Base-by-base conservation (phyloP, 2,888 invertebrate species). In the Eristalis pertinax region DNA sequence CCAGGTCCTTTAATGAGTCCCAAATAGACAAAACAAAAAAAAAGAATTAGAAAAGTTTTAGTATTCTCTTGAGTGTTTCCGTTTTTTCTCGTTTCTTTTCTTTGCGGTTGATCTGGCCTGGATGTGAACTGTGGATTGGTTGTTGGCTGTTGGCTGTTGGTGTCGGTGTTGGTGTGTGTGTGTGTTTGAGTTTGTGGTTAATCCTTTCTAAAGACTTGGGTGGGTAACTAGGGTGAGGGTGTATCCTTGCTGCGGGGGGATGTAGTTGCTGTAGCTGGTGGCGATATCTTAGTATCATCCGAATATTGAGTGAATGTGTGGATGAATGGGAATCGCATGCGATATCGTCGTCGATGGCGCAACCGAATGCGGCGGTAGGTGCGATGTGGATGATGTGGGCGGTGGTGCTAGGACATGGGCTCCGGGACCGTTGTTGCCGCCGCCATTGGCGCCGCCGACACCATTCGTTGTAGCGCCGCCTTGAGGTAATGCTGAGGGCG, bases 281-380 rank as follows among this genome's bases (percentile, higher is more conserved):
- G 50, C 89, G 90, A 90, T 89, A 89, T 92, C 91, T 90, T 92
- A 92, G 91, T 92, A 93, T 93, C 93, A 93, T 93, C 93, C 93
- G 91, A 93, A 93, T 91, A 93, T 93, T 91, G 93, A 93, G 92
- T 93, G 93, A 91, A 92, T 92, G 89, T 92, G 92, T 86, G 92
- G 92, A 90, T 92, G 92, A 90, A 92, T 91, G 89, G 92, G 92
- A 90, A 92, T 92, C 78, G 92, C 92, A 87, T 92, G 92, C 78
- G 92, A 92, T 83, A 92, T 89, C 82, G 92, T 89, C 89, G 43
- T 88, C 89, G 77, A 90, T 90, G 64, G 90, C 83, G 81, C 88
- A 76, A 77, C 81, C 56, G 87, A 87, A 74, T 65, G 82, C 63
- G 87, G 86, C 64, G 85, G 88, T 50, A 86, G 84, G 56, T 72